Percentiles rank a stretch among this genome's conserved stretches.
These are phyloP conservation scores for Bovichtus diacanthus DNA, from an alignment of 2,797 vertebrate species.

Conservation along the genomic window DNA sequence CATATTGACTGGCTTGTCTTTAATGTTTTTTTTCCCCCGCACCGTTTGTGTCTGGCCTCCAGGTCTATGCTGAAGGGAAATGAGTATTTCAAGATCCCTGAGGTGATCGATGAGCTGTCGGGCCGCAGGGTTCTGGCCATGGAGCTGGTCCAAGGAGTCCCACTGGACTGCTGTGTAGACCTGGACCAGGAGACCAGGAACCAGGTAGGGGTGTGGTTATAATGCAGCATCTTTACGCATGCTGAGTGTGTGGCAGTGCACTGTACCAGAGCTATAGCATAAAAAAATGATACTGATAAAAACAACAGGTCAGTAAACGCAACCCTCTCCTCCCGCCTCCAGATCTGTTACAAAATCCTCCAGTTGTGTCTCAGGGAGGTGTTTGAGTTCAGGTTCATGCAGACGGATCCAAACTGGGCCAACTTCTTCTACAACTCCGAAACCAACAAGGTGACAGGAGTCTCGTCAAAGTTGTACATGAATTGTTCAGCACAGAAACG, in stretches of 20 bases:
- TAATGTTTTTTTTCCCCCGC: background rate
- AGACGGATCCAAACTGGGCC: conserved; percentile 95
- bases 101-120: conserved; percentile 88
- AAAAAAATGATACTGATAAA: background rate
- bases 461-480: background rate
- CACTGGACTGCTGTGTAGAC: conserved; percentile 88
- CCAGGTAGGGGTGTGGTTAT: conserved; percentile 70
- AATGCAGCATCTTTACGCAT: background rate
- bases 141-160: conserved; percentile 90
- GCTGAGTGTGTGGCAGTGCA: background rate
- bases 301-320: background rate
- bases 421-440: conserved; percentile 92
- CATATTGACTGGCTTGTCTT: background rate
- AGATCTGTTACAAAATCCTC: conserved; percentile 91
- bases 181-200: conserved; percentile 89
- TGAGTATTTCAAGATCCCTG: conserved; percentile 87
- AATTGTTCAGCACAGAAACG: background rate
- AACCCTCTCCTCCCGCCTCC: conserved; percentile 8
- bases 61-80: conserved; percentile 87
- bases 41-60: background rate
- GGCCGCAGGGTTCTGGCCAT: conserved; percentile 86
- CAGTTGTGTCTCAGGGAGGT: conserved; percentile 90
- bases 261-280: background rate
- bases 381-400: conserved; percentile 96
- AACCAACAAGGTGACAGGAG: conserved; percentile 84